phyloP scores from a whole-genome alignment of 2,113 vertebrate genomes.

The Cathartes aura region DNA sequence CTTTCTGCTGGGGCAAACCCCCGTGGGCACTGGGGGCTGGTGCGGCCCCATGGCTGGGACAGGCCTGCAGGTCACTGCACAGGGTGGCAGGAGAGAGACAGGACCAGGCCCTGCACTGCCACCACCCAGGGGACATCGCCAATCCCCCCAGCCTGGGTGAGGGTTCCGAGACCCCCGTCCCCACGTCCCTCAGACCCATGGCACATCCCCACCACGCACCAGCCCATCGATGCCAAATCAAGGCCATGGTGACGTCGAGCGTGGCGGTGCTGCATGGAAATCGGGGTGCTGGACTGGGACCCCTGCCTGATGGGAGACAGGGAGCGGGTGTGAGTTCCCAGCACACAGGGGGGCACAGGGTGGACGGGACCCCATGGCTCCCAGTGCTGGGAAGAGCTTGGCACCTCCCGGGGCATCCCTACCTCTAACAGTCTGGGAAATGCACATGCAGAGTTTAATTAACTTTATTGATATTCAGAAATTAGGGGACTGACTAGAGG shows the following conservation, averaged over 20 bases:
- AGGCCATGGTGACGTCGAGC: not conserved
- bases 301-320: not conserved
- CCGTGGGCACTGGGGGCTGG: not conserved
- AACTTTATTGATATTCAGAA: constrained; percentile 90
- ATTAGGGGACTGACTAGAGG: constrained; percentile 84
- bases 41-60: not conserved
- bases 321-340: not conserved
- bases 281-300: not conserved
- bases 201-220: not conserved
- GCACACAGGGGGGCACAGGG: rapidly evolving
- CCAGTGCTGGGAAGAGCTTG: not conserved
- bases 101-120: not conserved
- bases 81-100: not conserved
- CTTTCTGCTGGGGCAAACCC: not conserved
- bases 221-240: not conserved
- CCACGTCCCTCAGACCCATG: rapidly evolving
- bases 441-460: constrained; percentile 83
- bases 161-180: rapidly evolving
- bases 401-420: constrained; percentile 1
- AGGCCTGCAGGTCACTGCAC: not conserved
- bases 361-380: rapidly evolving
- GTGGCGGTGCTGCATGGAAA: not conserved
- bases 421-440: constrained; percentile 38
- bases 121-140: too few relatives aligned
- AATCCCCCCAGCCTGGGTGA: not conserved